phyloP scores from a whole-genome alignment of 2,888 invertebrate species.

The Pristionchus fissidentatus region DNA sequence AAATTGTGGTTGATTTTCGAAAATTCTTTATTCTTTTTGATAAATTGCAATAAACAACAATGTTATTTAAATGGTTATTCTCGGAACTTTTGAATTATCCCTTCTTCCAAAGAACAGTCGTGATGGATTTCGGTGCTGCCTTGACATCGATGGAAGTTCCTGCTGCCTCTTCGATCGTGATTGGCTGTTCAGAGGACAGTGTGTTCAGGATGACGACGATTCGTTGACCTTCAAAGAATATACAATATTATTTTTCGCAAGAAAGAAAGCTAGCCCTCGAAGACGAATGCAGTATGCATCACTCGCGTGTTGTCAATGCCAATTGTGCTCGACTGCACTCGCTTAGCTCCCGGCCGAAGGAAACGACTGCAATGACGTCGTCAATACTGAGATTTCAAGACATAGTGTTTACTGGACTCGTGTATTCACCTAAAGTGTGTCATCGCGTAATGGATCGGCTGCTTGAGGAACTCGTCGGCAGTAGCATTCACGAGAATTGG shows the following conservation, averaged over 20 bases:
- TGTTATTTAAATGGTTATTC: neutral
- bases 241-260: neutral
- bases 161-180: constrained; percentile 18
- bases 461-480: constrained; percentile 46
- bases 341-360: constrained; percentile 19
- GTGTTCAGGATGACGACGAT: constrained; percentile 38
- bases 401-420: too few relatives aligned
- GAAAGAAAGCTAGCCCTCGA: neutral
- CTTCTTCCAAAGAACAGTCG: constrained; percentile 43
- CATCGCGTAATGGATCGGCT: constrained; percentile 44
- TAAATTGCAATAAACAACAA: neutral
- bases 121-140: constrained; percentile 13
- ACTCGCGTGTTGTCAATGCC: neutral
- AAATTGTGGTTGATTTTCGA: too few relatives aligned
- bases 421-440: constrained; percentile 45
- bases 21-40: neutral
- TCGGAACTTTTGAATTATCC: neutral
- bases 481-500: constrained; percentile 34
- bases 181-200: neutral
- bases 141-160: neutral
- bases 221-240: neutral
- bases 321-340: neutral
- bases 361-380: constrained; percentile 2
- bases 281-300: neutral
- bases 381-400: neutral